These are phyloP conservation scores for Zoanthus sociatus DNA, from an alignment of 92 coral and sea anemone species.

Conservation along the genomic window DNA sequence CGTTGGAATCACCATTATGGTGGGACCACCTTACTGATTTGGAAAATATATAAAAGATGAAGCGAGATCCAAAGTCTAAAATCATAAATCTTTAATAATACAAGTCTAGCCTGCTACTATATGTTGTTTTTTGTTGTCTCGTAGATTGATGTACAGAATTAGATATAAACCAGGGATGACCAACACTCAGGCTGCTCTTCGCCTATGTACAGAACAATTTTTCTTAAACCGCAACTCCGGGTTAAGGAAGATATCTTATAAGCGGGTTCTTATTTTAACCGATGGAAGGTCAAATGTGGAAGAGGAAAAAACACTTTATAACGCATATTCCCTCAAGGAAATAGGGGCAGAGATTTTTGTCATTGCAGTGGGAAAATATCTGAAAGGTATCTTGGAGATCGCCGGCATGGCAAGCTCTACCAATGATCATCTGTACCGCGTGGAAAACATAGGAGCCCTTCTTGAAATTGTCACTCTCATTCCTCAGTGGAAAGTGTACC, in stretches of 20 bases:
- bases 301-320: slow-evolving; percentile 43
- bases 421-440: slow-evolving; percentile 64
- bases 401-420: slow-evolving; percentile 58
- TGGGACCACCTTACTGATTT: too few relatives aligned
- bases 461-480: slow-evolving; percentile 44
- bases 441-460: slow-evolving; percentile 49
- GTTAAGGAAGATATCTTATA: slow-evolving; percentile 36
- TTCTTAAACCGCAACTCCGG: slow-evolving; percentile 42
- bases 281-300: slow-evolving; percentile 67
- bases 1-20: too few relatives aligned
- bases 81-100: too few relatives aligned
- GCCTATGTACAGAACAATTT: slow-evolving; percentile 36
- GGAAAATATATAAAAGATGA: too few relatives aligned
- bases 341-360: slow-evolving; percentile 60
- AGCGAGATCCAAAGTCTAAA: too few relatives aligned
- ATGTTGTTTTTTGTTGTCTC: neutral
- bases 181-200: slow-evolving; percentile 65
- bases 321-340: slow-evolving; percentile 52
- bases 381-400: slow-evolving; percentile 56
- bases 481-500: slow-evolving; percentile 38
- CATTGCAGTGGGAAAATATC: slow-evolving; percentile 59
- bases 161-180: slow-evolving; percentile 59
- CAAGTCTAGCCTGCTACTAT: too few relatives aligned
- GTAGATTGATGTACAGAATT: slow-evolving; percentile 26
- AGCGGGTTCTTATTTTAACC: slow-evolving; percentile 55